phyloP scores from a whole-genome alignment of 2,888 invertebrate genomes.

The Graphium colonna region DNA sequence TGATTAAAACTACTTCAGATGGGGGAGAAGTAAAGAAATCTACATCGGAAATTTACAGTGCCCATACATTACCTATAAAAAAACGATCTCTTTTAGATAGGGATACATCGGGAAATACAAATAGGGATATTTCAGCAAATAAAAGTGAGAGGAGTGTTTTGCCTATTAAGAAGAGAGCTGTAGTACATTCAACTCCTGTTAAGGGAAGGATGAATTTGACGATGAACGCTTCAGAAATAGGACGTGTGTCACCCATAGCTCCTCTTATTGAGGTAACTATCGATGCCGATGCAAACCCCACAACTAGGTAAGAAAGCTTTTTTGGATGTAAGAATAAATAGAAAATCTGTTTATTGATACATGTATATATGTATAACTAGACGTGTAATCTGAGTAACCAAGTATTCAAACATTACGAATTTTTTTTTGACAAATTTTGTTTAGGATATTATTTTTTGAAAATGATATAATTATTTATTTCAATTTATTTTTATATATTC shows the following conservation, averaged over 20 bases:
- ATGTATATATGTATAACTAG: no score
- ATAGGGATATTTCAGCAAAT: conserved; percentile 19
- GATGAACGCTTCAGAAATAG: conserved; percentile 43
- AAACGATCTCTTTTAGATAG: conserved; percentile 47
- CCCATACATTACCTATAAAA: conserved; percentile 54
- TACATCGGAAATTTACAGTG: conserved; percentile 42
- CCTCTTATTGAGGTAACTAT: conserved; percentile 23
- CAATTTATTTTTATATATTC: no score
- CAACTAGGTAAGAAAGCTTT: no score
- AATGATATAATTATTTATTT: no score
- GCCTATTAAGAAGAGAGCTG: conserved; percentile 56
- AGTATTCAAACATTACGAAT: no score
- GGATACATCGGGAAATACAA: conserved; percentile 14
- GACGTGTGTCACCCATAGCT: conserved; percentile 58
- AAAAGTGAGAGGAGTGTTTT: conserved; percentile 25
- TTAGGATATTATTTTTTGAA: no score
- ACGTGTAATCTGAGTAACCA: no score
- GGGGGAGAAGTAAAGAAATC: conserved; percentile 32
- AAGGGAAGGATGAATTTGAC: conserved; percentile 35
- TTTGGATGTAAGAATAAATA: no score
- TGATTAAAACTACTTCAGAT: conserved; percentile 11
- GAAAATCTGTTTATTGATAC: no score
- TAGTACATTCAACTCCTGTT: conserved; percentile 62
- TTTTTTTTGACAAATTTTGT: no score
- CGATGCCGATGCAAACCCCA: background rate